These are phyloP conservation scores for Heliconius melpomene DNA, from an alignment of 1,140 invertebrate species.

Conservation along the genomic window DNA sequence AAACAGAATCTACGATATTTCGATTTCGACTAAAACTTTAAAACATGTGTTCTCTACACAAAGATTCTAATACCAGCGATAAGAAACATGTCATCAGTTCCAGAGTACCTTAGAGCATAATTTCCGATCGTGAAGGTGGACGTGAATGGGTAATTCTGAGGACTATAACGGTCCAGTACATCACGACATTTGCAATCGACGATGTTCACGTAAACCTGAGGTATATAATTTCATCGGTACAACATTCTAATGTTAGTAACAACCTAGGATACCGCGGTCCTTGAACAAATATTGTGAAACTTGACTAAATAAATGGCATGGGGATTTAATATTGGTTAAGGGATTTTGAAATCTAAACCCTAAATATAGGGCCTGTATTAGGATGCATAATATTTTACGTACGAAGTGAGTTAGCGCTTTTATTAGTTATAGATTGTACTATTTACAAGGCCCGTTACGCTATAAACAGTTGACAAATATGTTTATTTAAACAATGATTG, in stretches of 20 bases:
- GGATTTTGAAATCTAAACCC: conserved; percentile 12
- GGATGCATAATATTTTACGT: conserved; percentile 16
- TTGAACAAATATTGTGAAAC: conserved; percentile 40
- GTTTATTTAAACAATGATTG: background rate
- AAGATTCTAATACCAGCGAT: background rate
- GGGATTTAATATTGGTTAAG: background rate
- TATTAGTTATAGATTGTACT: conserved; percentile 16
- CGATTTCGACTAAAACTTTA: background rate
- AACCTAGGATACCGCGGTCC: conserved; percentile 37
- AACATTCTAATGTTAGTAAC: conserved; percentile 42
- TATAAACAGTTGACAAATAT: conserved; percentile 47
- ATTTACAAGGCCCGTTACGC: conserved; percentile 35
- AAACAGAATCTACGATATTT: background rate
- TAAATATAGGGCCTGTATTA: conserved; percentile 10
- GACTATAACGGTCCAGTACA: conserved; percentile 32
- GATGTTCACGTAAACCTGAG: conserved; percentile 37
- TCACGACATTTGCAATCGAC: conserved; percentile 36
- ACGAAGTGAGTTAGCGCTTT: conserved; percentile 17
- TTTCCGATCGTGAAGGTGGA: conserved; percentile 34
- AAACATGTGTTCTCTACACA: background rate
- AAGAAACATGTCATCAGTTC: conserved; percentile 8
- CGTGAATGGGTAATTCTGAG: conserved; percentile 34
- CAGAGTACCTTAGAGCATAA: conserved; percentile 16
- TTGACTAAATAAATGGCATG: conserved; percentile 29
- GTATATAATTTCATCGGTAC: conserved; percentile 36